Conservation (phyloP, 2,888 invertebrate species). For the Plutella xylostella region DNA sequence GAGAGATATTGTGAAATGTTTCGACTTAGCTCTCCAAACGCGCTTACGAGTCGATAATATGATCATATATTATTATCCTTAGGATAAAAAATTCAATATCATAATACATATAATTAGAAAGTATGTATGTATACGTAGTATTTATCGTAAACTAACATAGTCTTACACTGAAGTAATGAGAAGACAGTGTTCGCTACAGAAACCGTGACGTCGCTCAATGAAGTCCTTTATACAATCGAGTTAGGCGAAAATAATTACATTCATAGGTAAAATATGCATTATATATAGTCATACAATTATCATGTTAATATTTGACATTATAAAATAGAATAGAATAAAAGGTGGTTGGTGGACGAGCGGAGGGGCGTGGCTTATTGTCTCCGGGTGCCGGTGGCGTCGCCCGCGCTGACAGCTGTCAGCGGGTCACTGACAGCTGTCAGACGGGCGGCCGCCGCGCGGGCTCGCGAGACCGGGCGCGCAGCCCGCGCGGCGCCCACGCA, state of each 20-base stretch:
- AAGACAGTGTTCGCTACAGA: conserved; percentile 55
- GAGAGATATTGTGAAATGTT: conserved; percentile 65
- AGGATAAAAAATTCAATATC: conserved; percentile 64
- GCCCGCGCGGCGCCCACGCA: too few relatives aligned
- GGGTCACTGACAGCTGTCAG: too few relatives aligned
- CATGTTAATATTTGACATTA: conserved; percentile 69
- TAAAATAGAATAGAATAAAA: conserved; percentile 68
- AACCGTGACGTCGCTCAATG: conserved; percentile 60
- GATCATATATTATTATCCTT: conserved; percentile 60
- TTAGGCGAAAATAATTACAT: conserved; percentile 69
- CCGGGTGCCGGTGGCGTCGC: conserved; percentile 43
- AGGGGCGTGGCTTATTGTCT: conserved; percentile 35
- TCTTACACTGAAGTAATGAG: conserved; percentile 66
- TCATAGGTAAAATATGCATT: conserved; percentile 66
- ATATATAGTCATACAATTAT: conserved; percentile 65
- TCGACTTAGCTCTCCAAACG: conserved; percentile 58
- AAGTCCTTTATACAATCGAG: conserved; percentile 69
- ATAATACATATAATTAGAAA: conserved; percentile 67
- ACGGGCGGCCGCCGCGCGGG: too few relatives aligned
- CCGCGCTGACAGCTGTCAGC: too few relatives aligned
- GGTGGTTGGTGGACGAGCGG: conserved; percentile 65
- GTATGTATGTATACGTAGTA: conserved; percentile 51
- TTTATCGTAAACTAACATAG: conserved; percentile 54
- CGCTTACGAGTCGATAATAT: conserved; percentile 62
- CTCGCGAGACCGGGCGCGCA: too few relatives aligned